Percentiles rank a stretch among this genome's conserved stretches.
Conservation (phyloP, 2,113 vertebrate species). For the Polypterus bichir region DNA sequence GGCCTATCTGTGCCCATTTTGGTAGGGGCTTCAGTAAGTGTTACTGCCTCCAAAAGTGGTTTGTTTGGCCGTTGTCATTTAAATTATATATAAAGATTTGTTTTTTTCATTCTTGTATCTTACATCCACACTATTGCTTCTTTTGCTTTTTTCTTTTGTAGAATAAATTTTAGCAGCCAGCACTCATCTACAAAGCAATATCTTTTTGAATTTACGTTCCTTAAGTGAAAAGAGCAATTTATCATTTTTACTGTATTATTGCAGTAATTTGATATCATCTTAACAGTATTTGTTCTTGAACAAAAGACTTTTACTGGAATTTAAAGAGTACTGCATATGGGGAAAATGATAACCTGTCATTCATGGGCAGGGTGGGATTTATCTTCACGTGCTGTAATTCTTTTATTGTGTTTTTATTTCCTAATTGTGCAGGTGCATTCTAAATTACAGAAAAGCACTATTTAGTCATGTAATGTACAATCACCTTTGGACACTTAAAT, state of each 20-base stretch:
- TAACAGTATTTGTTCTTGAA: too few relatives aligned
- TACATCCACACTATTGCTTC: conserved; percentile 40
- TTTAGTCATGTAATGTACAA: conserved; percentile 40
- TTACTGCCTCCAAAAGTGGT: conserved; percentile 50
- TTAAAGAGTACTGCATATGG: too few relatives aligned
- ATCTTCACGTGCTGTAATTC: too few relatives aligned
- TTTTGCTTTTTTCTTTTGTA: conserved; percentile 39
- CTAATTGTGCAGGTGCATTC: conserved; percentile 31
- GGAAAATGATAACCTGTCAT: too few relatives aligned
- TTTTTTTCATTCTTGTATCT: conserved; percentile 41
- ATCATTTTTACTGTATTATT: too few relatives aligned
- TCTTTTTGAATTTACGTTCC: too few relatives aligned
- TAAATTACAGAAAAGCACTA: conserved; percentile 28
- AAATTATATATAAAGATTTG: conserved; percentile 36
- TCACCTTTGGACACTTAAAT: conserved; percentile 22
- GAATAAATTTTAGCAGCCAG: conserved; percentile 7
- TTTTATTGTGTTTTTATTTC: too few relatives aligned
- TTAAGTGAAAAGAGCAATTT: too few relatives aligned
- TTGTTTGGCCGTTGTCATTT: conserved; percentile 44
- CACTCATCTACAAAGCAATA: conserved; percentile 1
- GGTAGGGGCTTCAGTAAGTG: conserved; percentile 46
- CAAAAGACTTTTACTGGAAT: too few relatives aligned
- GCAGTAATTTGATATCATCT: too few relatives aligned
- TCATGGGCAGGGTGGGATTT: too few relatives aligned
- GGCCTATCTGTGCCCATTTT: conserved; percentile 41